Evolutionary conservation across 92 coral and sea anemone genomes (phyloP), one percentile per base, ranked within the genome.

Genomic region (Virgularia gustaviana): DNA sequence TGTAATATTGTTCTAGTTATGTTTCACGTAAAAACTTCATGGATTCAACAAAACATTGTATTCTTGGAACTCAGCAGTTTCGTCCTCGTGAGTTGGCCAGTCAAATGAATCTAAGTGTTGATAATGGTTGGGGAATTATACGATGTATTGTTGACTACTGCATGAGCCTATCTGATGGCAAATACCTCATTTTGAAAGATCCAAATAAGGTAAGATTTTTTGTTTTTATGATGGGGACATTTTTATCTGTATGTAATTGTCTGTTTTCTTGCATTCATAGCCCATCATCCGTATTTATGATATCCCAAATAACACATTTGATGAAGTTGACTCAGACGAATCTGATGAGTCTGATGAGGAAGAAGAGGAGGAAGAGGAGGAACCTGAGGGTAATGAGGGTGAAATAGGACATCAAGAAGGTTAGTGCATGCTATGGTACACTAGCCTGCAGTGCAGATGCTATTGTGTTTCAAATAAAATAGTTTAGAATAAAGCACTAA

Each of bases 21-120:
- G 99, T 94, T 54, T 94, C 99, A 10, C 96, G 99, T 24, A 88
- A 86, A 27, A 94, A 94, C 78, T 89, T 79, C 86, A 70, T 89
- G 58, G 99, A 94, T 61, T 88, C 99, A 27, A 89, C 99, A 31
- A 94, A 94, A 70, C 99, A 94, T 73, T 79, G 91, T 31, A 75
- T 94, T 54, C 86, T 92, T 47, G 98, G 98, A n/a, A 92, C 98
- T 27, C 98, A 92, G 49, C 98, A 92, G 67, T 92, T 92, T 65
- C 88, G 98, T 24, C 98, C 98, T 16, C 85, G 79, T 55, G 98
- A 92, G 76, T 84, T 92, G 44, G 86, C 98, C 15, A 83, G 91
- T 68, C 98, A 92, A 89, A 92, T 92, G 44, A 95, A 95, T 3
- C 85, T 92, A 36, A 86, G 86, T 63, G 87, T 92, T 96, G 98